Evolutionary conservation across 2,888 invertebrate species (phyloP).

Genomic region (Pyrochroa serraticornis): DNA sequence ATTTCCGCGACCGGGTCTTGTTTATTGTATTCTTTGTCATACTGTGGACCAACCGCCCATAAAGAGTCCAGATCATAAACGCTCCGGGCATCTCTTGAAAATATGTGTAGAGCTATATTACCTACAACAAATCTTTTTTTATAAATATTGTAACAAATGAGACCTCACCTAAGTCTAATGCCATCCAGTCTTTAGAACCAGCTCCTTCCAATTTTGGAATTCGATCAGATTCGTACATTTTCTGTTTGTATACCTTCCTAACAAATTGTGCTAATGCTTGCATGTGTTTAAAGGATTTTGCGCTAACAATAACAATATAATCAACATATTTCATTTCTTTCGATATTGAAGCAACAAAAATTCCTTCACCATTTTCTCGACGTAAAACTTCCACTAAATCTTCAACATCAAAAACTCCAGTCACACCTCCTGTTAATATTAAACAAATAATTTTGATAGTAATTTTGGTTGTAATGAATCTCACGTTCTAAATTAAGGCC

Average conservation of each 20-base stretch:
- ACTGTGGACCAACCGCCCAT: constrained; percentile 86
- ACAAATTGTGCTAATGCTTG: constrained; percentile 76
- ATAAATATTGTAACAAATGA: too few species aligned
- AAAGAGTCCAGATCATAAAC: constrained; percentile 88
- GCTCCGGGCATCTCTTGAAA: constrained; percentile 71
- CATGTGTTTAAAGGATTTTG: constrained; percentile 76
- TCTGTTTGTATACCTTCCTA: constrained; percentile 76
- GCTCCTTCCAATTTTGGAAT: constrained; percentile 81
- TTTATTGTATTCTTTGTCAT: constrained; percentile 73
- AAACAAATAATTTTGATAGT: neutral
- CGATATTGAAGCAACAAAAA: constrained; percentile 82
- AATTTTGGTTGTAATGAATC: constrained; percentile 37
- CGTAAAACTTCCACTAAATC: constrained; percentile 79
- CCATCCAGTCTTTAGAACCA: constrained; percentile 82
- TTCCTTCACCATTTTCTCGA: constrained; percentile 77
- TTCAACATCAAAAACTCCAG: constrained; percentile 88
- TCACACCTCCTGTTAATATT: constrained; percentile 70
- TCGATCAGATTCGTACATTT: constrained; percentile 65
- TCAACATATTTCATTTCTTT: constrained; percentile 79
- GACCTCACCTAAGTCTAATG: constrained; percentile 80
- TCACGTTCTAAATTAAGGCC: constrained; percentile 68
- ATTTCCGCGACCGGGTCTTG: constrained; percentile 67
- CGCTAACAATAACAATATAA: constrained; percentile 82
- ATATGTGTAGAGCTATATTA: constrained; percentile 90
- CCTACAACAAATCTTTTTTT: constrained; percentile 62